phyloP scores from a whole-genome alignment of 2,888 invertebrate species.

The Orchesellides sinensis region DNA sequence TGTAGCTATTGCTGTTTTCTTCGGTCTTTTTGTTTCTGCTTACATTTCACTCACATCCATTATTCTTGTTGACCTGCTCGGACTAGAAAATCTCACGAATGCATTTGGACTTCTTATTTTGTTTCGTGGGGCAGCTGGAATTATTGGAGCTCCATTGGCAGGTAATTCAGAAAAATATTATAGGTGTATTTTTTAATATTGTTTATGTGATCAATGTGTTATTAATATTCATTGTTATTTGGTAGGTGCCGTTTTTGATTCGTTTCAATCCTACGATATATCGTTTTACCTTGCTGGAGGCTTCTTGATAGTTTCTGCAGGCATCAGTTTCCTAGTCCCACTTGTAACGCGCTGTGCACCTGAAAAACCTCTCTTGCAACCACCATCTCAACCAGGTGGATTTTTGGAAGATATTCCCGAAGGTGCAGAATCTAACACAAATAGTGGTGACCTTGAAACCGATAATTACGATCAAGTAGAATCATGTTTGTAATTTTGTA shows the following conservation, averaged over 20 bases:
- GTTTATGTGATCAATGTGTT: too few species aligned
- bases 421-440: slow-evolving; percentile 68
- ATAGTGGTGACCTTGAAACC: slow-evolving; percentile 65
- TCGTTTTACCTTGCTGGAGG: slow-evolving; percentile 96
- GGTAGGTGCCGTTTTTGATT: slow-evolving; percentile 93
- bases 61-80: slow-evolving; percentile 96
- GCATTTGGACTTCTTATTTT: slow-evolving; percentile 97
- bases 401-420: slow-evolving; percentile 74
- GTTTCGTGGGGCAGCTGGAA: slow-evolving; percentile 96
- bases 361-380: slow-evolving; percentile 70
- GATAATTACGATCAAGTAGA: slow-evolving; percentile 70
- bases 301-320: slow-evolving; percentile 89
- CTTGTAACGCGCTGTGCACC: slow-evolving; percentile 73
- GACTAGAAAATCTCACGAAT: slow-evolving; percentile 96
- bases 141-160: slow-evolving; percentile 82
- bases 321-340: slow-evolving; percentile 82
- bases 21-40: slow-evolving; percentile 94
- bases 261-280: slow-evolving; percentile 88
- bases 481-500: slow-evolving; percentile 64
- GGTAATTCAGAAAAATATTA: slow-evolving; percentile 75
- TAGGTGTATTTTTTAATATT: not conserved
- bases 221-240: slow-evolving; percentile 76
- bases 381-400: slow-evolving; percentile 61
- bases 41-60: slow-evolving; percentile 99
- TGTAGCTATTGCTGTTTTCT: slow-evolving; percentile 89